These are phyloP conservation scores for Coilia nasus DNA, from an alignment of 2,797 vertebrate species.

Conservation along the genomic window DNA sequence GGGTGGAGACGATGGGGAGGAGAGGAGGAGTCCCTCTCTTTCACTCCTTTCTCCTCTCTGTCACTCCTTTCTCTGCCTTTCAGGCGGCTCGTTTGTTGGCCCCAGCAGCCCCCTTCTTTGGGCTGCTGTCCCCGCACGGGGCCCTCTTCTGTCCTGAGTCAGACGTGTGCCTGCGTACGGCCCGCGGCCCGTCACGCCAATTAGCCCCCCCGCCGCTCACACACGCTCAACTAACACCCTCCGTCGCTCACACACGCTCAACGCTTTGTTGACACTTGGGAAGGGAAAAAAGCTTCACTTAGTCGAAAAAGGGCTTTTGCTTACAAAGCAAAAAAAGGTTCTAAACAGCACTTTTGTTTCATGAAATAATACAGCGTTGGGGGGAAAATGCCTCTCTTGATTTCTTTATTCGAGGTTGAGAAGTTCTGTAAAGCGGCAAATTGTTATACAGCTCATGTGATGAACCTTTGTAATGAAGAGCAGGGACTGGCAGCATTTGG, in stretches of 20 bases:
- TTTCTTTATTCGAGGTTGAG: neutral
- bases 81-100: neutral
- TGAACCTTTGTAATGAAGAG: too few species aligned
- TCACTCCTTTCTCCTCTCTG: conserved; percentile 30
- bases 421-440: neutral
- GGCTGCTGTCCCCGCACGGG: conserved; percentile 28
- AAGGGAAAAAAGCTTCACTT: neutral
- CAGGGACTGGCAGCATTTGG: too few species aligned
- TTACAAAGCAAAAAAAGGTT: neutral
- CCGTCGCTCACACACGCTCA: too few species aligned
- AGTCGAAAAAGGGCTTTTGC: neutral
- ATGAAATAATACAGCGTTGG: neutral
- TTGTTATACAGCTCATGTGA: too few species aligned
- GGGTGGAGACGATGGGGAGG: conserved; percentile 63
- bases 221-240: too few species aligned
- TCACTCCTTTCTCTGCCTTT: neutral
- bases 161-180: conserved; percentile 9
- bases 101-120: too few species aligned
- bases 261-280: neutral
- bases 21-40: neutral
- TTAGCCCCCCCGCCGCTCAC: neutral
- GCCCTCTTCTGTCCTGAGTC: neutral
- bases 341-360: neutral
- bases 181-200: neutral
- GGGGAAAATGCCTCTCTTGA: neutral